Percentiles rank a stretch among this genome's conserved stretches.
phyloP scores from a whole-genome alignment of 1,140 invertebrate genomes.

The Arion vulgaris region DNA sequence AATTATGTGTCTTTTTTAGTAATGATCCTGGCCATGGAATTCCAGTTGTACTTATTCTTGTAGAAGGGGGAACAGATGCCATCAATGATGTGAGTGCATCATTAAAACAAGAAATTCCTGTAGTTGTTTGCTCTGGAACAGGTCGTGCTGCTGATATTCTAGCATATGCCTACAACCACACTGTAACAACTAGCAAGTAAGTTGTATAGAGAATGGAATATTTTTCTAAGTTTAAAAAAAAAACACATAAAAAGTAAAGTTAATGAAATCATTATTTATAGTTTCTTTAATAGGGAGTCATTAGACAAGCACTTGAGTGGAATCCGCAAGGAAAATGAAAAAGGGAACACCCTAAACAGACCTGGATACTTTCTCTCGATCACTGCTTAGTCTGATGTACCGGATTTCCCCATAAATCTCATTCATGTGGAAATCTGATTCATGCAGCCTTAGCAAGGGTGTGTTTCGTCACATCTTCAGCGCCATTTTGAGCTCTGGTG shows the following conservation, averaged over 20 bases:
- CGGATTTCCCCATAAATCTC: too few relatives aligned
- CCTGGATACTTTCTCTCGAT: too few relatives aligned
- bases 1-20: background rate
- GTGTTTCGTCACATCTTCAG: too few relatives aligned
- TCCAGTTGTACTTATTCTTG: constrained; percentile 67
- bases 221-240: background rate
- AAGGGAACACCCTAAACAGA: too few relatives aligned
- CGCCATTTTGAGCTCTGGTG: too few relatives aligned
- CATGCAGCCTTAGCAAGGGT: too few relatives aligned
- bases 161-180: constrained; percentile 87
- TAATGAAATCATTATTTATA: too few relatives aligned
- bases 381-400: too few relatives aligned
- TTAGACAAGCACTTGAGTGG: too few relatives aligned
- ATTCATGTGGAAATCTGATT: too few relatives aligned
- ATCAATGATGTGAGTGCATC: constrained; percentile 63
- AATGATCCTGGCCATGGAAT: constrained; percentile 45
- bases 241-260: background rate
- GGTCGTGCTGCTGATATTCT: constrained; percentile 95
- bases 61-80: constrained; percentile 70
- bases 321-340: too few relatives aligned
- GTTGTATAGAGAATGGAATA: background rate
- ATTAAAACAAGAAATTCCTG: constrained; percentile 78
- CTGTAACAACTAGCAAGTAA: constrained; percentile 38
- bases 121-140: constrained; percentile 96
- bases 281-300: background rate